Percentiles rank a stretch among this genome's conserved stretches.
These are phyloP conservation scores for Agrochola litura DNA, from an alignment of 2,888 invertebrate genomes.

Conservation along the genomic window DNA sequence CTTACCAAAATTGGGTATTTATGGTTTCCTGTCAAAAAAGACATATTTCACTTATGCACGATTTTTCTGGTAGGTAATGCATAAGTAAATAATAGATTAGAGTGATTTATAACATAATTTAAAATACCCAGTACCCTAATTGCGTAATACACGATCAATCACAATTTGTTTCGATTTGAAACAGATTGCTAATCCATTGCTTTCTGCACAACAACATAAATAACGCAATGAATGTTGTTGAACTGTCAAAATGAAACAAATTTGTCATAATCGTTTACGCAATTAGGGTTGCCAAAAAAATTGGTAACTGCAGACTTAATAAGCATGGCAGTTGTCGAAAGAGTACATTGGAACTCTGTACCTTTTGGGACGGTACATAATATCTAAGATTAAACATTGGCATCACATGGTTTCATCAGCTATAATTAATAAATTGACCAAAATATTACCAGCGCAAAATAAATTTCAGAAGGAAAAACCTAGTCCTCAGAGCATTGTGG, in stretches of 20 bases:
- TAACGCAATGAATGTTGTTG: too few species aligned
- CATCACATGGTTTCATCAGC: neutral
- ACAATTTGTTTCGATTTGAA: too few species aligned
- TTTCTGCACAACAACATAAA: too few species aligned
- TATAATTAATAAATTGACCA: neutral
- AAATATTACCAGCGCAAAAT: neutral
- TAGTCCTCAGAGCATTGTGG: neutral
- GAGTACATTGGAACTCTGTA: neutral
- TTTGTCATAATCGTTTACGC: too few species aligned
- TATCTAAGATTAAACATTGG: neutral
- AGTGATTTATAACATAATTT: neutral
- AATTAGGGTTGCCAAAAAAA: neutral
- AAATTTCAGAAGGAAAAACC: neutral
- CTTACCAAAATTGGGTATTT: constrained; percentile 6
- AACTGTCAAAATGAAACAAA: too few species aligned
- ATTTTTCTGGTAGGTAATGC: too few species aligned
- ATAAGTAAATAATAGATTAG: too few species aligned
- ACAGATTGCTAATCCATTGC: too few species aligned
- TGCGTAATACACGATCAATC: too few species aligned
- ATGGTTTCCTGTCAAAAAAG: neutral
- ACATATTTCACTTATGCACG: neutral
- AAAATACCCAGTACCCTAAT: neutral
- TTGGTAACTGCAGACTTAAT: neutral
- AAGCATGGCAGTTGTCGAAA: neutral
- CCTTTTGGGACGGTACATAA: neutral